phyloP scores from a whole-genome alignment of 2,113 vertebrate genomes.

The Urocolius indicus region DNA sequence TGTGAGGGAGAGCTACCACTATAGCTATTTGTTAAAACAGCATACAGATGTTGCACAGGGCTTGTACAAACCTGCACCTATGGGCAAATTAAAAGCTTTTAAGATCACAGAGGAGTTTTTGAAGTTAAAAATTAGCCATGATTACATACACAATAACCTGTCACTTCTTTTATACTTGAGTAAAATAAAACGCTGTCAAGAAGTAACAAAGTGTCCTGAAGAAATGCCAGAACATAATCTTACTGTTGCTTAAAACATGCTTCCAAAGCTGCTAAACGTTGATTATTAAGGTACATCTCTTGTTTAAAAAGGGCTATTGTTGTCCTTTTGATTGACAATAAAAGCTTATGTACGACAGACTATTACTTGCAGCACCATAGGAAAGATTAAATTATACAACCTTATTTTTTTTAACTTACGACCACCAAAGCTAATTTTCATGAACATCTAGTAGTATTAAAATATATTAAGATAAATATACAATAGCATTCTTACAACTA shows the following conservation, averaged over 20 bases:
- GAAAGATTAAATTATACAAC: neutral
- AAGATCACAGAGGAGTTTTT: slow-evolving; percentile 78
- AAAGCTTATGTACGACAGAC: neutral
- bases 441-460: neutral
- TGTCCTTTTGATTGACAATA: slow-evolving; percentile 14
- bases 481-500: neutral
- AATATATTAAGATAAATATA: neutral
- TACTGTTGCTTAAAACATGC: slow-evolving; percentile 50
- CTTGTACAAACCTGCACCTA: slow-evolving; percentile 78
- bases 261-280: slow-evolving; percentile 65
- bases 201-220: slow-evolving; percentile 69
- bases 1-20: neutral
- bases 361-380: neutral
- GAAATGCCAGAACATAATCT: slow-evolving; percentile 62
- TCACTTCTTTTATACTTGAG: slow-evolving; percentile 79
- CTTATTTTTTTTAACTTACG: neutral
- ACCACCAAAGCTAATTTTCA: neutral
- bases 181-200: slow-evolving; percentile 78
- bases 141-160: slow-evolving; percentile 82
- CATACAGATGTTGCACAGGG: slow-evolving; percentile 58
- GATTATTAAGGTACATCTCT: slow-evolving; percentile 35
- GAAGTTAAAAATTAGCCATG: slow-evolving; percentile 82
- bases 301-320: neutral
- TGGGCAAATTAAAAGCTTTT: slow-evolving; percentile 82
- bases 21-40: slow-evolving; percentile 47